phyloP scores from a whole-genome alignment of 2,888 invertebrate species.

The Pollenia labialis region DNA sequence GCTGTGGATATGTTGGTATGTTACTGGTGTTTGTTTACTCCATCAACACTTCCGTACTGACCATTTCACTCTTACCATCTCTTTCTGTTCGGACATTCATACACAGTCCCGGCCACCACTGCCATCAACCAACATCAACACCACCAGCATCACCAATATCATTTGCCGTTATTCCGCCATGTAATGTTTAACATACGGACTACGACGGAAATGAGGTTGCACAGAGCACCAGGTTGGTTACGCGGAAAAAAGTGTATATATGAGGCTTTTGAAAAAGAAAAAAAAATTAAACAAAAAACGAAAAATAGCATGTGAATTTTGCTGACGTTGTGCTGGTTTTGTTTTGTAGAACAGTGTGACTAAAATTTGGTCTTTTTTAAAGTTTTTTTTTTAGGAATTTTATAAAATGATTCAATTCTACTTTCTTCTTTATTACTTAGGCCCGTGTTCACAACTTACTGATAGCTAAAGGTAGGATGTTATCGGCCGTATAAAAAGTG shows the following conservation, averaged over 20 bases:
- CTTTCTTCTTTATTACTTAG: too few species aligned
- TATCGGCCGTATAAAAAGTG: too few species aligned
- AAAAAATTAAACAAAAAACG: constrained; percentile 6
- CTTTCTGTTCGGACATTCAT: constrained; percentile 8
- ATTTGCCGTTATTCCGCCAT: constrained; percentile 64
- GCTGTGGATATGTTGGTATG: constrained; percentile 73
- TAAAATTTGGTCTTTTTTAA: neutral
- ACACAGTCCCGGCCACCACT: neutral
- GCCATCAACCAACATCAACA: constrained; percentile 53
- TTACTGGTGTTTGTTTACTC: constrained; percentile 74
- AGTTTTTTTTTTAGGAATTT: neutral
- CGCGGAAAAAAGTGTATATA: constrained; percentile 51
- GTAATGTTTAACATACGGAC: constrained; percentile 64
- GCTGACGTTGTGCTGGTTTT: constrained; percentile 58
- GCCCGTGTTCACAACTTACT: too few species aligned
- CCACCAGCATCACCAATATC: constrained; percentile 59
- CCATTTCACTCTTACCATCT: constrained; percentile 56
- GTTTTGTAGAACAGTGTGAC: constrained; percentile 23
- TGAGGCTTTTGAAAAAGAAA: constrained; percentile 14
- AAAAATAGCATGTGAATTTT: constrained; percentile 52
- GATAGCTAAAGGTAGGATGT: too few species aligned
- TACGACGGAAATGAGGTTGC: constrained; percentile 73
- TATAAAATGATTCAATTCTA: neutral
- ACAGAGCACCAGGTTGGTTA: constrained; percentile 73
- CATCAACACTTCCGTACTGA: constrained; percentile 73